These are phyloP conservation scores for Poecile atricapillus DNA, from an alignment of 2,113 vertebrate genomes.

Conservation along the genomic window DNA sequence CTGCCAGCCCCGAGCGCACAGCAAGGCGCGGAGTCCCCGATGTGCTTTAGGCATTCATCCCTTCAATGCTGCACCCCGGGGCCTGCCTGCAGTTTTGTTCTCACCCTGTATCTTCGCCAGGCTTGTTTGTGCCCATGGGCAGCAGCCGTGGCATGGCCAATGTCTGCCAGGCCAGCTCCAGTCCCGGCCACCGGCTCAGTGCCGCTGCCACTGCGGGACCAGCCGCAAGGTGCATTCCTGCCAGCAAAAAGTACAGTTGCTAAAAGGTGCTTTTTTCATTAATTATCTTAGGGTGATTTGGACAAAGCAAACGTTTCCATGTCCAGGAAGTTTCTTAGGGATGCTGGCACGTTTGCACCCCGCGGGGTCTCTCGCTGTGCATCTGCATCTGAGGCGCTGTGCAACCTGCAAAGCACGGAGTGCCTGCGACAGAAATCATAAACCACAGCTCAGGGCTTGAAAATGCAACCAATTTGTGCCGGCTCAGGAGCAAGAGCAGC, in stretches of 20 bases:
- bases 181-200: not conserved
- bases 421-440: not conserved
- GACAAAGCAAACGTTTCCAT: not conserved
- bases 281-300: not conserved
- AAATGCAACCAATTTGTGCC: not conserved
- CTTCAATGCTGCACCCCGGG: not conserved
- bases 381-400: not conserved
- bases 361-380: not conserved
- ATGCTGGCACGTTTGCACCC: not conserved
- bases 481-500: not conserved
- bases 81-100: slow-evolving; percentile 19
- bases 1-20: slow-evolving; percentile 9
- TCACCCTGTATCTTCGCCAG: not conserved
- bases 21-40: not conserved
- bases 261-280: not conserved
- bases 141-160: not conserved
- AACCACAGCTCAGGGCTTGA: not conserved
- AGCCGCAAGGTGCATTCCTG: not conserved
- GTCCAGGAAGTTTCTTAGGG: not conserved
- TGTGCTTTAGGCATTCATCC: slow-evolving; percentile 35
- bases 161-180: not conserved
- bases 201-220: not conserved
- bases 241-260: not conserved
- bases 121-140: slow-evolving; percentile 17
- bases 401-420: not conserved